Conservation (phyloP, 1,140 invertebrate species). For the Drosophila seguyi region DNA sequence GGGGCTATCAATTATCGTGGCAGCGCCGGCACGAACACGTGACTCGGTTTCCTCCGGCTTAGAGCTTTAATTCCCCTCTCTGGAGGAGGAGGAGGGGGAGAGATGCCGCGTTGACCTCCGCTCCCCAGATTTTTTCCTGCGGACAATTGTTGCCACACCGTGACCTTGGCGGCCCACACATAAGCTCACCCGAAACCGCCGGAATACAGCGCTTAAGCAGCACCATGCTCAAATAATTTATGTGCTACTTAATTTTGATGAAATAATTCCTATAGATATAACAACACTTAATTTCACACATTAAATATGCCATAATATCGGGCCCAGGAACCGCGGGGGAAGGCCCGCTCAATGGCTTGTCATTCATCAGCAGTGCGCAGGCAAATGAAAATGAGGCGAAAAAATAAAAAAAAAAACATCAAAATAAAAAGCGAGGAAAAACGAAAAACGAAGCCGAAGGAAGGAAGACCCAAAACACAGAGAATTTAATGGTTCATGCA, state of each 20-base stretch:
- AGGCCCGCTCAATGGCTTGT: conserved; percentile 65
- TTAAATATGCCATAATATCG: conserved; percentile 75
- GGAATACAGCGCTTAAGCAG: conserved; percentile 25
- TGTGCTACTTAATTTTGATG: conserved; percentile 80
- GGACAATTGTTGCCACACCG: conserved; percentile 46
- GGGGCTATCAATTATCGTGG: conserved; percentile 60
- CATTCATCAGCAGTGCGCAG: conserved; percentile 71
- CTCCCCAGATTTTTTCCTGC: conserved; percentile 19
- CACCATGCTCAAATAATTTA: conserved; percentile 66
- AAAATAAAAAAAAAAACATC: conserved; percentile 14
- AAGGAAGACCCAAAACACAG: conserved; percentile 42
- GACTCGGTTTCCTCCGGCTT: conserved; percentile 37
- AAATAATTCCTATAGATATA: conserved; percentile 79
- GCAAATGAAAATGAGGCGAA: conserved; percentile 71
- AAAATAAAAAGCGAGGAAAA: conserved; percentile 58
- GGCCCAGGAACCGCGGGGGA: neutral
- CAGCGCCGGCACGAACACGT: conserved; percentile 37
- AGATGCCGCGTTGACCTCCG: conserved; percentile 11
- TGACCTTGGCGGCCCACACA: conserved; percentile 43
- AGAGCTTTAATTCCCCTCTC: conserved; percentile 26
- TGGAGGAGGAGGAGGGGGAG: neutral
- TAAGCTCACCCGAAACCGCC: conserved; percentile 3
- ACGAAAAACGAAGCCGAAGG: conserved; percentile 30
- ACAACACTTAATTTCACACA: conserved; percentile 81
- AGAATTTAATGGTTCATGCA: conserved; percentile 72